A percentile compares a stretch with the other conserved stretches of the same genome.
Conservation (phyloP, 2,888 invertebrate genomes). For the Anaspis maculata region DNA sequence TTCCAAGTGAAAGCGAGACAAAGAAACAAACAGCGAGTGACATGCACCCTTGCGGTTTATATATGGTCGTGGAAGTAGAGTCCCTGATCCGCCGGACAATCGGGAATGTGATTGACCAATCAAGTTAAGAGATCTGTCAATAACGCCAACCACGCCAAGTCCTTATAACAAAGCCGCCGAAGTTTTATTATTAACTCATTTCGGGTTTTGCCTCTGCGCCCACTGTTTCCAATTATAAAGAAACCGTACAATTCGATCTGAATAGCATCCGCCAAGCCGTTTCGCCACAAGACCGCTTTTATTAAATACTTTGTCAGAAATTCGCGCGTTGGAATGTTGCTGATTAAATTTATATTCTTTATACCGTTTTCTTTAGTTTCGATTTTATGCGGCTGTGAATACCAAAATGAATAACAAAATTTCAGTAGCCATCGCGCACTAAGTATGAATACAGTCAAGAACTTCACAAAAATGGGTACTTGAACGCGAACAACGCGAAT, state of each 20-base stretch:
- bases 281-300: too few relatives aligned
- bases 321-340: too few relatives aligned
- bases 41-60: constrained; percentile 4
- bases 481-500: too few relatives aligned
- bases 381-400: too few relatives aligned
- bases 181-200: constrained; percentile 11
- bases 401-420: too few relatives aligned
- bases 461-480: too few relatives aligned
- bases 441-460: too few relatives aligned
- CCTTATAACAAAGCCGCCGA: constrained; percentile 7
- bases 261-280: too few relatives aligned
- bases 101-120: constrained; percentile 15
- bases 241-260: too few relatives aligned
- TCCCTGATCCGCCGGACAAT: constrained; percentile 7
- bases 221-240: constrained; percentile 6
- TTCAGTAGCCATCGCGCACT: constrained; percentile 1
- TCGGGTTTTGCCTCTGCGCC: constrained; percentile 1
- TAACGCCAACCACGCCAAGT: constrained; percentile 9
- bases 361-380: too few relatives aligned
- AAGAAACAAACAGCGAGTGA: constrained; percentile 4
- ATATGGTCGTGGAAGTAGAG: constrained; percentile 10
- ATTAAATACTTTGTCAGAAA: too few relatives aligned
- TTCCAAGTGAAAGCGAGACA: not conserved
- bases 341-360: too few relatives aligned
- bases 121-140: constrained; percentile 15